A percentile compares a stretch with the other conserved stretches of the same genome.
Conservation (phyloP, 2,113 vertebrate genomes). For the Catharus bicknelli region DNA sequence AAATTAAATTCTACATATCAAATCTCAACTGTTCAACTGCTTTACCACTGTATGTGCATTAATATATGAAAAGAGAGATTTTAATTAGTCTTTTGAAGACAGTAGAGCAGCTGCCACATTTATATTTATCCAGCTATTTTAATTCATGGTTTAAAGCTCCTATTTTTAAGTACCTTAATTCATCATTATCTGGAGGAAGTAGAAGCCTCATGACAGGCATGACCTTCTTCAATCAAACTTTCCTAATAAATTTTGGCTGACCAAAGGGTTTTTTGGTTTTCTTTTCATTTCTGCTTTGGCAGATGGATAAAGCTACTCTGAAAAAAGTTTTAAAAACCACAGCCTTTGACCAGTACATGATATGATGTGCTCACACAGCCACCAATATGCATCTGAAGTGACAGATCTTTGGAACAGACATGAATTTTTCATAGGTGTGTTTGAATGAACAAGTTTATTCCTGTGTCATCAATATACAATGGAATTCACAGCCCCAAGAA, state of each 20-base stretch:
- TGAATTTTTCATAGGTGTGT: conserved; percentile 30
- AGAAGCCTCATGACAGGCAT: background rate
- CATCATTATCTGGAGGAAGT: background rate
- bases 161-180: background rate
- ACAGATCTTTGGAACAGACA: conserved; percentile 16
- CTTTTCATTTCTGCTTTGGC: background rate
- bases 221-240: background rate
- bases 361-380: background rate
- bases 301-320: background rate
- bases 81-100: background rate
- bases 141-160: background rate
- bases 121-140: background rate
- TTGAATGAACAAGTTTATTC: conserved; percentile 27
- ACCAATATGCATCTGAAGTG: background rate
- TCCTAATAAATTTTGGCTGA: background rate
- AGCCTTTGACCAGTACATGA: background rate
- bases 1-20: background rate
- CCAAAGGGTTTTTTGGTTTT: background rate
- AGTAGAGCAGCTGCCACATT: background rate
- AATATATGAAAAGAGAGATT: background rate
- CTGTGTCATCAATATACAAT: conserved; percentile 33
- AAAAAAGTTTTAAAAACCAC: background rate
- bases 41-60: background rate
- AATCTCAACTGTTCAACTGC: background rate
- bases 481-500: conserved; percentile 1